A percentile compares a stretch with the other conserved stretches of the same genome.
Conservation (phyloP, 2,888 invertebrate species). For the Lasioglossum vierecki region DNA sequence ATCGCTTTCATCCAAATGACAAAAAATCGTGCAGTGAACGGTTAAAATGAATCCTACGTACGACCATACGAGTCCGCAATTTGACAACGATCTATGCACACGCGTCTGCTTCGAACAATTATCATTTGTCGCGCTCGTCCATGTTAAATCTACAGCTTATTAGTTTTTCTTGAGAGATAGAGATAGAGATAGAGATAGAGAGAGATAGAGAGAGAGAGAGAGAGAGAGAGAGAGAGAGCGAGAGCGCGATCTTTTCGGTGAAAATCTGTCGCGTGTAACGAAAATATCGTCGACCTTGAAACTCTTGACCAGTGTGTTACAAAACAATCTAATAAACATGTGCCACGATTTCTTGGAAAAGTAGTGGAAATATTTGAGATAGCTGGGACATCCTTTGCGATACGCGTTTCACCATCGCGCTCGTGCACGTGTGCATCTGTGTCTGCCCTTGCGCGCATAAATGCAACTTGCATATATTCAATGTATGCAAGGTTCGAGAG, state of each 20-base stretch:
- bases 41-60: neutral
- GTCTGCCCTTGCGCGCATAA: constrained; percentile 7
- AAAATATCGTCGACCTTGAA: neutral
- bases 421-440: neutral
- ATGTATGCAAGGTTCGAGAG: constrained; percentile 17
- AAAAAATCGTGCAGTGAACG: too few species aligned
- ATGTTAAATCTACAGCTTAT: neutral
- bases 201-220: too few species aligned
- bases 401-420: neutral
- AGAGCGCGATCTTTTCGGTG: neutral
- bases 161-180: too few species aligned
- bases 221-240: too few species aligned
- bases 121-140: neutral
- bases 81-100: neutral
- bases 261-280: neutral
- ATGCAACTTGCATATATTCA: constrained; percentile 10
- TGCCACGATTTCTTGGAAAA: neutral
- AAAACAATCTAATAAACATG: neutral
- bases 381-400: neutral
- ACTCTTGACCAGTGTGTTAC: neutral
- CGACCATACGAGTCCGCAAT: too few species aligned
- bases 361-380: constrained; percentile 7
- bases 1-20: too few species aligned
- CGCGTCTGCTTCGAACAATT: too few species aligned
- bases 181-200: too few species aligned